Evolutionary conservation across 2,113 vertebrate species (phyloP).

Genomic region (Pionites leucogaster): DNA sequence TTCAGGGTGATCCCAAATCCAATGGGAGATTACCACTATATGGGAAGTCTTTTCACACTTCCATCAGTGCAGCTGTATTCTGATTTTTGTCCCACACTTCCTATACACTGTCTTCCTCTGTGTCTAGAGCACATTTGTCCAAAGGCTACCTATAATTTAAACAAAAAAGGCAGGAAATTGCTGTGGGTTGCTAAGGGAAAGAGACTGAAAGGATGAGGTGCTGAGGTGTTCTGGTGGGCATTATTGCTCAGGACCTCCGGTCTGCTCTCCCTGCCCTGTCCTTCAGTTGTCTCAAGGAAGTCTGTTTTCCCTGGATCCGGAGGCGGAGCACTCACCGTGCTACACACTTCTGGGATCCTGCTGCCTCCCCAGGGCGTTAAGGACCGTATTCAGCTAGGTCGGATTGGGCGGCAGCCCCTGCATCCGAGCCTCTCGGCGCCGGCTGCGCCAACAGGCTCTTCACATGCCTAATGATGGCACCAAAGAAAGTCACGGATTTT

Average conservation of each 20-base stretch:
- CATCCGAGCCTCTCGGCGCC: not conserved
- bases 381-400: accelerated
- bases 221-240: accelerated
- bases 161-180: not conserved
- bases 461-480: not conserved
- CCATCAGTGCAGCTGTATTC: not conserved
- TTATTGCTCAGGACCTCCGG: not conserved
- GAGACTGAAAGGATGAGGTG: not conserved
- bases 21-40: not conserved
- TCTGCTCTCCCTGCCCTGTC: not conserved
- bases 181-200: not conserved
- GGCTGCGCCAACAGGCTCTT: not conserved
- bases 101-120: too few species aligned
- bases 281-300: not conserved
- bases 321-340: not conserved
- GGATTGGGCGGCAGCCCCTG: not conserved
- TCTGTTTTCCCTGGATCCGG: not conserved
- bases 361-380: not conserved
- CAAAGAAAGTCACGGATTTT: not conserved
- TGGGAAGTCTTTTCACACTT: not conserved
- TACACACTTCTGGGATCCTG: not conserved
- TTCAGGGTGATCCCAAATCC: not conserved
- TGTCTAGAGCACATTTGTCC: accelerated
- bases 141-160: not conserved
- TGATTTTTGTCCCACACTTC: not conserved